These are phyloP conservation scores for Stegodyphus dumicola DNA, from an alignment of 1,140 invertebrate genomes.

Conservation along the genomic window DNA sequence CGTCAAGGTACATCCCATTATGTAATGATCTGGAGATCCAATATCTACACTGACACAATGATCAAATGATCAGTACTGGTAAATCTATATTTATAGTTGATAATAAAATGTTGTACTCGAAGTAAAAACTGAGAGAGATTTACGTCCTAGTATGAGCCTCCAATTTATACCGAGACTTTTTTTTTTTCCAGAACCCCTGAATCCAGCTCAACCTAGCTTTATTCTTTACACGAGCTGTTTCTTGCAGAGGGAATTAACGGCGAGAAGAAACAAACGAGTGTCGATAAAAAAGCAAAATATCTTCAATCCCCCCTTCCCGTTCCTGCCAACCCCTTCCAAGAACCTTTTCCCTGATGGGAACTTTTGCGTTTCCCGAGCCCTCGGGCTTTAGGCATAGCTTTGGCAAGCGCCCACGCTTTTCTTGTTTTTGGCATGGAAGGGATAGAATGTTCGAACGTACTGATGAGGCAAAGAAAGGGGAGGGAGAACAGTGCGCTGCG, in stretches of 20 bases:
- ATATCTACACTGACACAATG: too few relatives aligned
- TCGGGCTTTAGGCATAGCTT: slow-evolving; percentile 17
- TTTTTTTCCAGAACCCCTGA: not conserved
- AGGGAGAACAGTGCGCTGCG: not conserved
- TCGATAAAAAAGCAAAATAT: not conserved
- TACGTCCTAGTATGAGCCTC: not conserved
- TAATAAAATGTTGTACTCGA: too few relatives aligned
- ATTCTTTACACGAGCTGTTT: too few relatives aligned
- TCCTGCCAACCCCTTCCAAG: not conserved
- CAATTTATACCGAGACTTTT: not conserved
- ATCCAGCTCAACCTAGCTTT: too few relatives aligned
- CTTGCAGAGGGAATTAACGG: not conserved
- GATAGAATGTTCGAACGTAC: not conserved
- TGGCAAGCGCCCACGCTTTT: slow-evolving; percentile 24
- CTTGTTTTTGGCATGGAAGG: slow-evolving; percentile 25
- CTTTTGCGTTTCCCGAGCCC: not conserved
- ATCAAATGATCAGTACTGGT: too few relatives aligned
- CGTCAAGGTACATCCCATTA: too few relatives aligned
- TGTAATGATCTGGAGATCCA: too few relatives aligned
- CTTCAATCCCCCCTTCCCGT: not conserved
- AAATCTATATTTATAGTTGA: too few relatives aligned
- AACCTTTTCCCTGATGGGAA: not conserved
- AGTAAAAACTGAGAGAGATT: not conserved
- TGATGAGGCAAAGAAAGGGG: not conserved
- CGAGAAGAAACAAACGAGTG: not conserved